Evolutionary conservation across 2,797 vertebrate species (phyloP).

Genomic region (Danio choprae): DNA sequence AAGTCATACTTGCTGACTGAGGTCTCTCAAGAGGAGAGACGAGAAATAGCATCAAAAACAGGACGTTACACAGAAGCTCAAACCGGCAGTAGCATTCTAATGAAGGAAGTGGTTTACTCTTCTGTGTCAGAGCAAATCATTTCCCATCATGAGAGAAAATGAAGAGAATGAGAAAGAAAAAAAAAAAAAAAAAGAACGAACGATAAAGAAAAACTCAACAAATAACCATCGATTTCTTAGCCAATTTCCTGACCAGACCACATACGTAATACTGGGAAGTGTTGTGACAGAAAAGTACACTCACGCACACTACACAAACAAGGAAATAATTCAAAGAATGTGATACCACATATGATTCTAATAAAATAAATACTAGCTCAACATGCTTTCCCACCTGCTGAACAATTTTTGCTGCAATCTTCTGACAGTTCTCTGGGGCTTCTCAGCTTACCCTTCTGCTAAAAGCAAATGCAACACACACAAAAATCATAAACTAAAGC

Average conservation of each 20-base stretch:
- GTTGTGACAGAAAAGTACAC: background rate
- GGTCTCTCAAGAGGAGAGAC: slow-evolving; percentile 39
- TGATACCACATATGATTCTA: background rate
- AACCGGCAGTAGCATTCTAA: slow-evolving; percentile 48
- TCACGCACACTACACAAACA: background rate
- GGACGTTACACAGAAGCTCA: slow-evolving; percentile 46
- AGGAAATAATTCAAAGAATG: slow-evolving; percentile 29
- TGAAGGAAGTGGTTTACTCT: slow-evolving; percentile 68
- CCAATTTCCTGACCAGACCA: slow-evolving; percentile 20
- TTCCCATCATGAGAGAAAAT: slow-evolving; percentile 56
- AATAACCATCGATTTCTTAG: background rate
- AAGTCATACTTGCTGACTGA: slow-evolving; percentile 44
- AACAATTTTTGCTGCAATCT: slow-evolving; percentile 40
- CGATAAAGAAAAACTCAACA: background rate
- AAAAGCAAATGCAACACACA: background rate
- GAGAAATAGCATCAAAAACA: slow-evolving; percentile 53
- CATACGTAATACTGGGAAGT: slow-evolving; percentile 11
- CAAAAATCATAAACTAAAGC: too few species aligned
- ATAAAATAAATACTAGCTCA: background rate
- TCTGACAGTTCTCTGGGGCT: background rate
- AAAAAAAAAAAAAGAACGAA: slow-evolving; percentile 17
- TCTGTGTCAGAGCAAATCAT: slow-evolving; percentile 44
- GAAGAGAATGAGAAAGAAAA: slow-evolving; percentile 1
- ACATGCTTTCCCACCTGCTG: slow-evolving; percentile 67
- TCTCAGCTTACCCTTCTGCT: background rate